These are phyloP conservation scores for Rotaria macrura DNA, from an alignment of 2,888 invertebrate genomes.

Conservation along the genomic window DNA sequence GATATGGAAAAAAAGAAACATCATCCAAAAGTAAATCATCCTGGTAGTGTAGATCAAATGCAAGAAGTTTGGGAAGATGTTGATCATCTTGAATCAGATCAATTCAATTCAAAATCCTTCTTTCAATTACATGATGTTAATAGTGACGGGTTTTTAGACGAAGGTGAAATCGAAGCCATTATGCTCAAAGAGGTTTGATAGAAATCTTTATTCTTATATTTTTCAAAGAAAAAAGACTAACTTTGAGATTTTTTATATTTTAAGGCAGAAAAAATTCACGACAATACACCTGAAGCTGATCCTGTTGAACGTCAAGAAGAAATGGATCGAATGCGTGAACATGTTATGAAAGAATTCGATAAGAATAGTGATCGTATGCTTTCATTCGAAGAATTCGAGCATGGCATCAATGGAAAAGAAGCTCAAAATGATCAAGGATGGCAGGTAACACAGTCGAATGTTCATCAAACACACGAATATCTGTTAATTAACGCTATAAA, in stretches of 20 bases:
- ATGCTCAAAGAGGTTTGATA: conserved; percentile 66
- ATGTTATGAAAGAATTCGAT: conserved; percentile 80
- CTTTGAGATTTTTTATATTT: conserved; percentile 37
- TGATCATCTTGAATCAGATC: conserved; percentile 78
- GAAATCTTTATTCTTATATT: not conserved
- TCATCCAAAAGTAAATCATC: conserved; percentile 63
- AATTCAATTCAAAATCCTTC: conserved; percentile 86
- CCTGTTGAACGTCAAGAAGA: conserved; percentile 68
- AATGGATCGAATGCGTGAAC: conserved; percentile 95
- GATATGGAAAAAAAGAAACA: conserved; percentile 70
- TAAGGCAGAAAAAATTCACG: conserved; percentile 70
- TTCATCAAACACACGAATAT: too few species aligned
- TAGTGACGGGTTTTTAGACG: conserved; percentile 79
- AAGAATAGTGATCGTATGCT: conserved; percentile 74
- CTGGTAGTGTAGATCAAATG: conserved; percentile 81
- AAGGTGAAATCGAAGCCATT: conserved; percentile 71
- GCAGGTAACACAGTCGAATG: not conserved
- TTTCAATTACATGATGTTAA: conserved; percentile 88
- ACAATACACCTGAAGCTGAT: conserved; percentile 76
- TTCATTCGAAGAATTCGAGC: conserved; percentile 64
- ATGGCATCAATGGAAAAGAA: conserved; percentile 59
- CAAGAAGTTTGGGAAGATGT: conserved; percentile 88
- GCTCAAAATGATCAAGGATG: conserved; percentile 30
- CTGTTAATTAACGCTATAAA: too few species aligned
- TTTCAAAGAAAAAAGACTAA: not conserved